Base-by-base conservation (phyloP, 1,140 invertebrate genomes). In the Tetragnatha versicolor region DNA sequence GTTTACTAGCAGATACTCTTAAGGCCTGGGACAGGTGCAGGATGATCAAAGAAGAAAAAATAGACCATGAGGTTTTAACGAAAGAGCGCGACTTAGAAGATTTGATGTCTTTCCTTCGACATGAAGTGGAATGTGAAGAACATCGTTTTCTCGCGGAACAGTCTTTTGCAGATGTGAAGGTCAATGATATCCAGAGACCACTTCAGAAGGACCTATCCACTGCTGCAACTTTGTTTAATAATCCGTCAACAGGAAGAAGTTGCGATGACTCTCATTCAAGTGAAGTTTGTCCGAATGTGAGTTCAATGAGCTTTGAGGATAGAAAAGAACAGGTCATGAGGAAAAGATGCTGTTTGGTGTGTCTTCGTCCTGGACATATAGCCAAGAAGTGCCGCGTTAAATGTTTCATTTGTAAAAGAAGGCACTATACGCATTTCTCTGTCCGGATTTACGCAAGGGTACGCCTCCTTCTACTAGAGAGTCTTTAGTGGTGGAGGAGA, bases 251-350 rank as follows among this genome's bases (percentile, higher is more conserved):
- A 6, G 33, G 0, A 22, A 63, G 35, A 33, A 9, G 2, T 22
- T 65, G 31, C 33, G n/a, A 49, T 4, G 2, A 17, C 4, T 14
- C 10, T 39, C 33, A 53, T 10, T 5, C 14, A 14, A 65, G 33
- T 31, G n/a, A 77, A 77, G 73, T 55, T 25, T 77, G 60, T 39
- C 14, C 29, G n/a, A 75, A 63, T n/a, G 1, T 47, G 5, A 25
- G 35, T 1, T 20, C 20, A 1, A 61, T 75, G 72, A 47, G 14
- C 47, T 35, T 14, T 20, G 39, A 61, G 2, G 55, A 63, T 9
- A 63, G 42, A 63, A 73, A 63, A 63, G 10, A 14, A 22, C 25
- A 31, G 49, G 14, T 75, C 37, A 75, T 35, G 20, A 5, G 31
- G 0, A 47, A 61, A 25, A 61, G 29, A 35, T 75, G 29, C 25